Conservation (phyloP, 2,797 vertebrate species). For the Periophthalmus magnuspinnatus region DNA sequence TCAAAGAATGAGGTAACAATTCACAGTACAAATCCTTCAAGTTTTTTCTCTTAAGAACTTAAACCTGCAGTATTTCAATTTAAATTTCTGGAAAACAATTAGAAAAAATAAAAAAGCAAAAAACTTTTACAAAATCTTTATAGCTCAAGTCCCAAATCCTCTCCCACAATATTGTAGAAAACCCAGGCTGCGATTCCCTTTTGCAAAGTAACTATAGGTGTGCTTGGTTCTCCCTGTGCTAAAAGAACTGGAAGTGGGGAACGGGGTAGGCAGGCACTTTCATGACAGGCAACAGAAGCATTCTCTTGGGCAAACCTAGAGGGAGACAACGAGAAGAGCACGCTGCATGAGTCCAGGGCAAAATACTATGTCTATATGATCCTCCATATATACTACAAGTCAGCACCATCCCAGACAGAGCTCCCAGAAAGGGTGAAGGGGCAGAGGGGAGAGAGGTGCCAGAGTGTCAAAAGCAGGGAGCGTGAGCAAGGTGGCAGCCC, state of each 20-base stretch:
- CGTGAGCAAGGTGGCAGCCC: constrained; percentile 31
- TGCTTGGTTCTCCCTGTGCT: constrained; percentile 81
- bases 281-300: constrained; percentile 99
- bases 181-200: constrained; percentile 78
- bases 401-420: constrained; percentile 27
- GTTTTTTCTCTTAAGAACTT: constrained; percentile 84
- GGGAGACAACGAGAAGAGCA: constrained; percentile 91
- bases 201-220: constrained; percentile 73
- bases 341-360: constrained; percentile 86
- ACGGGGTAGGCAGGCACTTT: constrained; percentile 98
- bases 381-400: constrained; percentile 18
- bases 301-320: constrained; percentile 99
- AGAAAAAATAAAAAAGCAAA: constrained; percentile 65
- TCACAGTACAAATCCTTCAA: constrained; percentile 99
- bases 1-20: constrained; percentile 97
- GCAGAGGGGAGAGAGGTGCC: constrained; percentile 7
- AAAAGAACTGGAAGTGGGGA: constrained; percentile 99
- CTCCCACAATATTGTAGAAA: constrained; percentile 60
- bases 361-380: constrained; percentile 37
- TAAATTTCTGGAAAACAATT: constrained; percentile 80
- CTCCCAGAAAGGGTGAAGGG: constrained; percentile 16
- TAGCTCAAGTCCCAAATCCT: constrained; percentile 78
- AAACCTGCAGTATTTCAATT: constrained; percentile 80
- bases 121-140: constrained; percentile 85
- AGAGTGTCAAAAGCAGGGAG: constrained; percentile 68